Percentiles rank a stretch among this genome's conserved stretches.
Evolutionary conservation across 2,113 vertebrate species (phyloP).

Genomic region (Chaetodon auriga): DNA sequence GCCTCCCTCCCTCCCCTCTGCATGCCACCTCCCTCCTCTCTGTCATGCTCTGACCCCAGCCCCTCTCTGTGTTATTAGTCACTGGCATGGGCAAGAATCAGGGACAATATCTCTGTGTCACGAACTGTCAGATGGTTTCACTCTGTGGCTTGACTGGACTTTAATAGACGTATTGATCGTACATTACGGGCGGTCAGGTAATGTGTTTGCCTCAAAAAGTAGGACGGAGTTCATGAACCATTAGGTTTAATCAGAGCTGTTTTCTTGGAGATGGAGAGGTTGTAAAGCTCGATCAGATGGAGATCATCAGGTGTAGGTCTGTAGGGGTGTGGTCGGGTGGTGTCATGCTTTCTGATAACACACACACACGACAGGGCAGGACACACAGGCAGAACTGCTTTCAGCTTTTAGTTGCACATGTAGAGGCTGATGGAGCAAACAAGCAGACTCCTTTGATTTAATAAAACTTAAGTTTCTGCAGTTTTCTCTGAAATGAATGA

Average conservation of each 20-base stretch:
- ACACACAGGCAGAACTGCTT: background rate
- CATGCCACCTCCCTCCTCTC: slow-evolving; percentile 28
- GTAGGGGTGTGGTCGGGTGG: background rate
- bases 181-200: background rate
- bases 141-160: background rate
- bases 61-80: slow-evolving; percentile 16
- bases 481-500: background rate
- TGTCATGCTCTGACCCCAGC: slow-evolving; percentile 9
- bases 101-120: background rate
- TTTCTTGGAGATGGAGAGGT: background rate
- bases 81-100: background rate
- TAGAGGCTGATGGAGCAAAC: no score
- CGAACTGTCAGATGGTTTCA: background rate
- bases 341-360: background rate
- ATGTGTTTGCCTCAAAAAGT: background rate
- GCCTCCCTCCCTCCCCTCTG: slow-evolving; percentile 2
- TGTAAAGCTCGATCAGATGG: background rate
- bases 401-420: background rate
- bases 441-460: background rate
- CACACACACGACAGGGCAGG: background rate
- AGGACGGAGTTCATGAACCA: background rate
- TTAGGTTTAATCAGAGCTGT: background rate
- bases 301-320: background rate
- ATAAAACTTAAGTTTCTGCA: background rate
- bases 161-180: background rate